Evolutionary conservation across 2,113 vertebrate species (phyloP).

Genomic region (Pelmatolapia mariae): DNA sequence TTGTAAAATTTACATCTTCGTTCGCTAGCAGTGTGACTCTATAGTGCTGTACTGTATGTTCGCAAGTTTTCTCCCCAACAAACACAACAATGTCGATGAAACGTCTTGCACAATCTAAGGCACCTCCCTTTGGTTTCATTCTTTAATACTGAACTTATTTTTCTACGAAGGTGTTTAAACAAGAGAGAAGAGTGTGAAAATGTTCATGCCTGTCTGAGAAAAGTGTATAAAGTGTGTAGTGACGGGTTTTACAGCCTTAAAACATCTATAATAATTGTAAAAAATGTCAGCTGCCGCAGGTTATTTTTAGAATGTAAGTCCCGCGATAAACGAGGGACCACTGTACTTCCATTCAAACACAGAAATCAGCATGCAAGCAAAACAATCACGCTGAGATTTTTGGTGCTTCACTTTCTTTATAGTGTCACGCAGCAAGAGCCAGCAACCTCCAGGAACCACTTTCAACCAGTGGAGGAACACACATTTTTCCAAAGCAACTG

Average conservation of each 20-base stretch:
- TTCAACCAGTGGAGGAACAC: not conserved
- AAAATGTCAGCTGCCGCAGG: rapidly evolving
- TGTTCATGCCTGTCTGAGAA: too few relatives aligned
- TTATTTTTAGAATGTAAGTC: not conserved
- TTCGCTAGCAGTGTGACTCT: too few relatives aligned
- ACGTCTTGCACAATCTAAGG: too few relatives aligned
- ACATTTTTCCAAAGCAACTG: not conserved
- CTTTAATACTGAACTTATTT: too few relatives aligned
- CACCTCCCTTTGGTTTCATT: too few relatives aligned
- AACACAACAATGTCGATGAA: too few relatives aligned
- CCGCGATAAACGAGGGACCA: not conserved
- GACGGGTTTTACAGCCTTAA: not conserved
- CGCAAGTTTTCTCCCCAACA: too few relatives aligned
- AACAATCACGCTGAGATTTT: not conserved
- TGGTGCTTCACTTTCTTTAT: not conserved
- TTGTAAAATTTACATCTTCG: too few relatives aligned
- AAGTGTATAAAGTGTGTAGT: not conserved
- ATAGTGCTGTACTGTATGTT: too few relatives aligned
- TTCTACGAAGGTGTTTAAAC: too few relatives aligned
- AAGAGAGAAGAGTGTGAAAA: too few relatives aligned
- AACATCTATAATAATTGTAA: not conserved
- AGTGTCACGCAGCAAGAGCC: not conserved
- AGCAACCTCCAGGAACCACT: rapidly evolving
- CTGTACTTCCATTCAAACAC: not conserved
- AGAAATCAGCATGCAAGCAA: not conserved